Evolutionary conservation across 2,888 invertebrate species (phyloP), one percentile per base, ranked within the genome.

Genomic region (Brachynemurus nebulosus): DNA sequence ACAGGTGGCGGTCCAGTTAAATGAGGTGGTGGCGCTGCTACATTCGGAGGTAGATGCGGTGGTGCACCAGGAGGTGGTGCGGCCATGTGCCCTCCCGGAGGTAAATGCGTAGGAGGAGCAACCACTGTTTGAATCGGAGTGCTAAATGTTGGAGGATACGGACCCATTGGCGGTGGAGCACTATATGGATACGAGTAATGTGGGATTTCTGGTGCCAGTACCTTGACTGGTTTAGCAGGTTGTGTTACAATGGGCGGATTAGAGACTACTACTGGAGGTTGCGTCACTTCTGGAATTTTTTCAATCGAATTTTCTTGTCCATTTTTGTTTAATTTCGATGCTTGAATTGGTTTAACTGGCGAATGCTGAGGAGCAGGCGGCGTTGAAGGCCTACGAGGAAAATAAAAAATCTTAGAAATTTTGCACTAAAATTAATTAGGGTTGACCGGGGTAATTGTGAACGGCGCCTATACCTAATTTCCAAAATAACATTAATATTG

Each of bases 221-320:
- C 40, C 38, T 44, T 44, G 5, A 44, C 25, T 19, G 37, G 30
- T 25, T 34, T 45, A 11, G 17, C 17, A 9, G 45, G 42, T 27
- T 45, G 43, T 19, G 40, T 39, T 7, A 45, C 20, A 11, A 37
- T 20, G n/a, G 37, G 37, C 16, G 20, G n/a, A 12, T 18, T 25
- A 18, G 43, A 25, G 14, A 44, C 16, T 18, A 33, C 20, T 21
- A 35, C 37, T 34, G 45, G 40, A 23, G 45, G 41, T 21, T 37
- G 17, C 20, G 20, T 16, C 11, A 37, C 37, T 71, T 71, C 53
- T 71, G 73, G 58, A 71, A 73, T 66, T 74, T 74, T 60, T 70
- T 63, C 50, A 60, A 55, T 58, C 17, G 30, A 20, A 6, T 12
- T 44, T 25, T 48, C 43, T 16, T 16, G 42, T 33, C 47, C 23